A percentile compares a stretch with the other conserved stretches of the same genome.
Evolutionary conservation across 2,113 vertebrate genomes (phyloP).

Genomic region (Odontesthes bonariensis): DNA sequence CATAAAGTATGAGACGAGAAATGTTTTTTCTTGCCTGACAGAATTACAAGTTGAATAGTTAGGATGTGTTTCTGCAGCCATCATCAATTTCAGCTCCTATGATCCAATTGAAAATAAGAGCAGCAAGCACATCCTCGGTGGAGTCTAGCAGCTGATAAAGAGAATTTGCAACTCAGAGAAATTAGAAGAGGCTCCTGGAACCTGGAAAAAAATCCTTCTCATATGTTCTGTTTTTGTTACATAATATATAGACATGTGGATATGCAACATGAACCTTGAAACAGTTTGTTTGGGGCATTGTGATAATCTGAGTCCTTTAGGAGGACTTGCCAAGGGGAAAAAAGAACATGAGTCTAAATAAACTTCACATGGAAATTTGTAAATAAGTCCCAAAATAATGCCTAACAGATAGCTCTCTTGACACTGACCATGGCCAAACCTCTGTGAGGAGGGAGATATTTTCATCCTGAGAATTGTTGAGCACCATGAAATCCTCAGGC

Average conservation of each 20-base stretch:
- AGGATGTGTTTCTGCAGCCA: conserved; percentile 47
- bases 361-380: conserved; percentile 76
- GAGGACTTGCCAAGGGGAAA: conserved; percentile 52
- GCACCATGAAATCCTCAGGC: conserved; percentile 65
- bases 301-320: conserved; percentile 45
- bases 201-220: conserved; percentile 26
- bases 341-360: conserved; percentile 71
- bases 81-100: conserved; percentile 53
- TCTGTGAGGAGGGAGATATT: conserved; percentile 76
- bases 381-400: conserved; percentile 81
- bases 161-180: conserved; percentile 49
- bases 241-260: conserved; percentile 10
- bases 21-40: conserved; percentile 39
- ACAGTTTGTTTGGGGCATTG: conserved; percentile 27
- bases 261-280: conserved; percentile 4
- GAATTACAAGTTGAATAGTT: conserved; percentile 53
- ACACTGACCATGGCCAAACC: conserved; percentile 73
- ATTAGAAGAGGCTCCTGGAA: conserved; percentile 41
- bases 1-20: conserved; percentile 29
- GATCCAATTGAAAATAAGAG: conserved; percentile 26
- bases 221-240: conserved; percentile 9
- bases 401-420: conserved; percentile 76
- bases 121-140: conserved; percentile 37
- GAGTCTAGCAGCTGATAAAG: conserved; percentile 36
- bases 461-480: conserved; percentile 80